These are phyloP conservation scores for Epinotia ramella DNA, from an alignment of 2,888 invertebrate genomes.

Conservation along the genomic window DNA sequence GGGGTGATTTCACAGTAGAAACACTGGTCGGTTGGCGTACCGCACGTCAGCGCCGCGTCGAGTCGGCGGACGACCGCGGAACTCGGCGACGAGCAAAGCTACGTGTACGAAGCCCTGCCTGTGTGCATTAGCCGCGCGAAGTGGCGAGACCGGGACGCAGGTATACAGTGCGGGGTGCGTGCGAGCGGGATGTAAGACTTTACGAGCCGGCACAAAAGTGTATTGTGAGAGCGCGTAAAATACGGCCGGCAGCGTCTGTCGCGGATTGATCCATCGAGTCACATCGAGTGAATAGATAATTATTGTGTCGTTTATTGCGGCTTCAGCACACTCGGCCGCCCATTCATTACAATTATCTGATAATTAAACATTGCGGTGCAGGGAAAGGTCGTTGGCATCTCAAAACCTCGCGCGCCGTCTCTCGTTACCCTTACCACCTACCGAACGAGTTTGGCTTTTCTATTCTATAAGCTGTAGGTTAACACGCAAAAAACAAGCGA, in stretches of 20 bases:
- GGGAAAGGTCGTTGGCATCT: slow-evolving; percentile 70
- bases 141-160: slow-evolving; percentile 64
- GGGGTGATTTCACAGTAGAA: slow-evolving; percentile 76
- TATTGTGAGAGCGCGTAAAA: slow-evolving; percentile 66
- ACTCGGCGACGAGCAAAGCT: slow-evolving; percentile 77
- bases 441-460: slow-evolving; percentile 39
- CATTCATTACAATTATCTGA: slow-evolving; percentile 76
- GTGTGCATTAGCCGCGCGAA: slow-evolving; percentile 54
- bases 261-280: slow-evolving; percentile 72
- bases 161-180: slow-evolving; percentile 22
- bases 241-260: slow-evolving; percentile 60
- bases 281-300: slow-evolving; percentile 71
- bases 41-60: slow-evolving; percentile 82
- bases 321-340: slow-evolving; percentile 58
- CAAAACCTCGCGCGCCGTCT: slow-evolving; percentile 22
- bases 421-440: slow-evolving; percentile 32
- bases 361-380: slow-evolving; percentile 64
- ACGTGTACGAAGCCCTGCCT: slow-evolving; percentile 52
- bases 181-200: slow-evolving; percentile 59
- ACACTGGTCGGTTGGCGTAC: slow-evolving; percentile 71
- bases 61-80: slow-evolving; percentile 81
- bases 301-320: slow-evolving; percentile 65
- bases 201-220: slow-evolving; percentile 73
- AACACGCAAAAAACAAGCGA: slow-evolving; percentile 20
- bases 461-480: slow-evolving; percentile 18